A percentile compares a stretch with the other conserved stretches of the same genome.
These are phyloP conservation scores for Marronus borbonicus DNA, from an alignment of 2,888 invertebrate species.

Conservation along the genomic window DNA sequence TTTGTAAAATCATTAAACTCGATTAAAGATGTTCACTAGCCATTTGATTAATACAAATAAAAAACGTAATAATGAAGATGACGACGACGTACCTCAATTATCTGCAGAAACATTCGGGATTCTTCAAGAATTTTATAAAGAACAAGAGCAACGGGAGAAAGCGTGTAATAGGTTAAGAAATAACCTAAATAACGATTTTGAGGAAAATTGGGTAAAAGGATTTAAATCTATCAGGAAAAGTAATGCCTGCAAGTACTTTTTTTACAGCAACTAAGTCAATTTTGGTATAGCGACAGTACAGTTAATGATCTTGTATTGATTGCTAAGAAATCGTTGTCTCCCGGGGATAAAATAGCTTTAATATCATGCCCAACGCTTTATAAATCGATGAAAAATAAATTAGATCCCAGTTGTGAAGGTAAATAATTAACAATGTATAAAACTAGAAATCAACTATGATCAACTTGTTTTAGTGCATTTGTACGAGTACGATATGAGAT, in stretches of 20 bases:
- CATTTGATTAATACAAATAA: no score
- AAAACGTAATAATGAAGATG: slow-evolving; percentile 56
- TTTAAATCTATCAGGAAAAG: neutral
- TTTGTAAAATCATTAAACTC: no score
- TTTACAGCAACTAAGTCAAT: slow-evolving; percentile 93
- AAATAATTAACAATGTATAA: slow-evolving; percentile 51
- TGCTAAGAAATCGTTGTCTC: slow-evolving; percentile 73
- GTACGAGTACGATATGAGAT: slow-evolving; percentile 90
- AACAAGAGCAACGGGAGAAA: slow-evolving; percentile 79
- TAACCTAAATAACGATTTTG: slow-evolving; percentile 74
- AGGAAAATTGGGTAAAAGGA: slow-evolving; percentile 85
- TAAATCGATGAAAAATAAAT: slow-evolving; percentile 75
- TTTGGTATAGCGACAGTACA: slow-evolving; percentile 94
- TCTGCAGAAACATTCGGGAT: slow-evolving; percentile 82
- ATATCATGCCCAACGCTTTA: slow-evolving; percentile 93
- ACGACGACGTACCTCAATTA: slow-evolving; percentile 78
- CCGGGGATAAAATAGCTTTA: slow-evolving; percentile 81
- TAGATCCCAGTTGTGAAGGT: slow-evolving; percentile 72
- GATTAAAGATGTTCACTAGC: no score
- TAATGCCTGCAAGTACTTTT: neutral
- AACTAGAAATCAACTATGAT: no score
- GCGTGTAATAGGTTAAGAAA: slow-evolving; percentile 43
- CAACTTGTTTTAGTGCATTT: slow-evolving; percentile 75
- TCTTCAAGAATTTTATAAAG: slow-evolving; percentile 83
- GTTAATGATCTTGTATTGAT: slow-evolving; percentile 81